Conservation (phyloP, 2,113 vertebrate genomes). For the Heterotis niloticus region DNA sequence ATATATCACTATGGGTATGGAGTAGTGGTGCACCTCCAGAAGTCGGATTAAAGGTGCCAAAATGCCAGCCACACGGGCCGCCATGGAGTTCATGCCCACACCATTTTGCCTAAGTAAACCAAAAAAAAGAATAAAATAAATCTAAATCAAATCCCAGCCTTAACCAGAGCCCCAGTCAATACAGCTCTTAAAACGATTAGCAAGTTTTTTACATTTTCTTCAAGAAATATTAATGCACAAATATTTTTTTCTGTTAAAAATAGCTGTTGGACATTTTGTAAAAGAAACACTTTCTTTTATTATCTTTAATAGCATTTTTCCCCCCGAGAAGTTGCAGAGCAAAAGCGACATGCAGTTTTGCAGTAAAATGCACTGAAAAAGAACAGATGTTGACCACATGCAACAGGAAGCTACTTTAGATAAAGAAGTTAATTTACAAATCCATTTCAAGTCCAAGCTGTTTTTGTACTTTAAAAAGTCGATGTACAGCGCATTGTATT, state of each 20-base stretch:
- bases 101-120: conserved; percentile 76
- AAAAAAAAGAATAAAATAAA: conserved; percentile 7
- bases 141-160: neutral
- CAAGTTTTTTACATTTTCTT: too few species aligned
- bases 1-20: conserved; percentile 70
- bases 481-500: neutral
- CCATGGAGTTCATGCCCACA: conserved; percentile 70
- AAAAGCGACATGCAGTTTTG: too few species aligned
- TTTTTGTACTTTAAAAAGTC: neutral
- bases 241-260: too few species aligned
- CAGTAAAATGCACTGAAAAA: too few species aligned
- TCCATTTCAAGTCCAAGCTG: neutral
- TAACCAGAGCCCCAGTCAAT: neutral
- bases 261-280: neutral
- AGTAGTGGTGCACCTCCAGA: conserved; percentile 56
- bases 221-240: too few species aligned
- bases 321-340: too few species aligned
- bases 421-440: too few species aligned
- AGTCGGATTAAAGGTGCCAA: conserved; percentile 70
- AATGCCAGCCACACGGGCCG: conserved; percentile 67
- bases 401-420: too few species aligned
- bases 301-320: too few species aligned
- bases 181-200: too few species aligned
- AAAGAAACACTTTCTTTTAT: neutral
- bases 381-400: too few species aligned